Conservation (phyloP, 92 coral and sea anemone genomes). For the Actinostola sp. region DNA sequence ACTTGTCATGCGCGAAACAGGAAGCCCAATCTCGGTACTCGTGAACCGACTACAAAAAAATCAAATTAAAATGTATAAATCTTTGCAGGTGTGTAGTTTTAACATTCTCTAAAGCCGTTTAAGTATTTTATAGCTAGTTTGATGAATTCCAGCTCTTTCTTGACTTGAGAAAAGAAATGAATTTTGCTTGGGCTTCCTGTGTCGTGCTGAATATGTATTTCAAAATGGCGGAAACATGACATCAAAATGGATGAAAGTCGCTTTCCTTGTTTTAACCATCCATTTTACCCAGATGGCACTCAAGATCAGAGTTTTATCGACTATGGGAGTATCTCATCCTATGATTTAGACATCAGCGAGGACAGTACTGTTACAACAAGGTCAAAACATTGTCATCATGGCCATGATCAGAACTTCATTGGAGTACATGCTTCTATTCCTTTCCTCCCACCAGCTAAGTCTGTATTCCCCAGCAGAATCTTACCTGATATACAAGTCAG, state of each 20-base stretch:
- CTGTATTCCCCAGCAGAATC: conserved; percentile 23
- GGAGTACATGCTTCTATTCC: conserved; percentile 76
- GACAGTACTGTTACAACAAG: conserved; percentile 19
- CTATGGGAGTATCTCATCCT: conserved; percentile 77
- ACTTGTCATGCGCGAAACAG: conserved; percentile 3
- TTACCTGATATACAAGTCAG: conserved; percentile 4
- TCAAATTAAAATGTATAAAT: too few relatives aligned
- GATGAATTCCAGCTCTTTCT: neutral
- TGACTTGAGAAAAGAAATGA: too few relatives aligned
- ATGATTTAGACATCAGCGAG: conserved; percentile 56
- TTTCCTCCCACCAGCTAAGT: conserved; percentile 52
- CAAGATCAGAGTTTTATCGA: conserved; percentile 71
- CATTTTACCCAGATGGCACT: conserved; percentile 63
- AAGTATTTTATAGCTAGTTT: too few relatives aligned
- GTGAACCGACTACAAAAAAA: too few relatives aligned
- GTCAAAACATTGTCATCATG: conserved; percentile 52
- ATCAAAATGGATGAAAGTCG: neutral
- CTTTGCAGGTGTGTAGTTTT: too few relatives aligned
- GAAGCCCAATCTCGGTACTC: too few relatives aligned
- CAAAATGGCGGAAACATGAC: conserved; percentile 22
- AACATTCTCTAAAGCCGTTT: too few relatives aligned
- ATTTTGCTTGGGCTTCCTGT: conserved; percentile 7
- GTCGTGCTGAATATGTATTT: neutral
- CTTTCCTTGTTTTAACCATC: conserved; percentile 79
- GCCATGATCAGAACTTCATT: conserved; percentile 18